Evolutionary conservation across 2,888 invertebrate species (phyloP).

Genomic region (Sipha maydis): DNA sequence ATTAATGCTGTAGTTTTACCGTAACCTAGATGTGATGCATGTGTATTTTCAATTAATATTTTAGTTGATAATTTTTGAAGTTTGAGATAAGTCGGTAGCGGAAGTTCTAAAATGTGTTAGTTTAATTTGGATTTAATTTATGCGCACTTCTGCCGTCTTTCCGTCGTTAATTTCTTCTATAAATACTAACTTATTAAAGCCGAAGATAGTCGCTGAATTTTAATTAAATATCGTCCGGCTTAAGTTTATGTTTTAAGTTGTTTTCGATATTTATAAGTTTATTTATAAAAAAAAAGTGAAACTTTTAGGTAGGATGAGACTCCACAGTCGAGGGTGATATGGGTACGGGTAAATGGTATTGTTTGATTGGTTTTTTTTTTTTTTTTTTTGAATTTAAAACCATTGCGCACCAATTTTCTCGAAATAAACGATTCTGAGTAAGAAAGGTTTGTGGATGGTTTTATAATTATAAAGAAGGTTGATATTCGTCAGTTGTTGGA

Average conservation of each 20-base stretch:
- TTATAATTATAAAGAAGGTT: too few species aligned
- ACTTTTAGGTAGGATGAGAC: too few species aligned
- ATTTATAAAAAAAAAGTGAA: not conserved
- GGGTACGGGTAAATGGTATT: too few species aligned
- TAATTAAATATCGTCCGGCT: conserved; percentile 31
- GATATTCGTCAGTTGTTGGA: too few species aligned
- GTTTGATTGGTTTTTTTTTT: too few species aligned
- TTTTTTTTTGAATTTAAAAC: too few species aligned
- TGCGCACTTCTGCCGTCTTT: conserved; percentile 6
- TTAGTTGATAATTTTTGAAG: conserved; percentile 7
- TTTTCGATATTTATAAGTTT: not conserved
- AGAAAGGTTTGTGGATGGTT: too few species aligned
- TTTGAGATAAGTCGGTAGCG: conserved; percentile 7
- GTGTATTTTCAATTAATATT: conserved; percentile 40
- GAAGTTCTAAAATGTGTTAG: conserved; percentile 18
- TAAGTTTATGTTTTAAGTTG: not conserved
- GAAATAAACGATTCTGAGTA: too few species aligned
- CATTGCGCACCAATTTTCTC: too few species aligned
- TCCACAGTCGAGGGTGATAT: too few species aligned
- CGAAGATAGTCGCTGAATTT: not conserved
- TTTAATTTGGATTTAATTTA: conserved; percentile 43
- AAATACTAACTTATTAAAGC: conserved; percentile 21
- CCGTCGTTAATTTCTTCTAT: conserved; percentile 15
- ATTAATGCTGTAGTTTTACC: not conserved
- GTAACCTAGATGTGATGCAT: not conserved